phyloP scores from a whole-genome alignment of 2,113 vertebrate genomes.

The Alethe diademata region DNA sequence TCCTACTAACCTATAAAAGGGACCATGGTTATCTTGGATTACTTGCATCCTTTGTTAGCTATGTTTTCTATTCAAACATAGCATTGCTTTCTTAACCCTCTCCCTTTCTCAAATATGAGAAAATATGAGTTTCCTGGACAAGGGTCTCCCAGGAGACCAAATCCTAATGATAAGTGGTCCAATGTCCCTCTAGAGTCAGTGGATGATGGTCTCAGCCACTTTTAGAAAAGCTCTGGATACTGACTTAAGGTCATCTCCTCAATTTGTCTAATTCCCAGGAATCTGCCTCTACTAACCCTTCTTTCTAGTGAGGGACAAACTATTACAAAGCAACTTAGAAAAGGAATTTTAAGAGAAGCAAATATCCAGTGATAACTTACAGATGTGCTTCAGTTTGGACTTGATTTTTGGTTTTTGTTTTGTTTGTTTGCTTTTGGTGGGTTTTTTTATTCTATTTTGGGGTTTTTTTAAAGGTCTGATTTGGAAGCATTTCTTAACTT shows the following conservation, averaged over 20 bases:
- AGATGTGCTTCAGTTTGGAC: background rate
- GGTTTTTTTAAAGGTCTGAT: background rate
- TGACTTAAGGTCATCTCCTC: background rate
- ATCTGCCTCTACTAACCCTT: background rate
- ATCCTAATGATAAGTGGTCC: background rate
- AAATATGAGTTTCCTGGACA: background rate
- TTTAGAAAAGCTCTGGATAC: background rate
- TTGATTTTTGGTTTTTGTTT: background rate
- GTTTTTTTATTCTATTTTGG: background rate
- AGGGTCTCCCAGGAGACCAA: background rate
- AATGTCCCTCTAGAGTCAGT: background rate
- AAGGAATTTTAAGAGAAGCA: background rate
- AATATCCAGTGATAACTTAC: background rate
- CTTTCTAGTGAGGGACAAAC: background rate
- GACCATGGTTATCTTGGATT: background rate
- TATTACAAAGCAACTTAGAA: background rate
- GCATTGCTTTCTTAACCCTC: background rate
- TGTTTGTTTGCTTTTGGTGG: background rate
- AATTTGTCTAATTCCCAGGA: background rate
- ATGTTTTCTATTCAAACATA: background rate
- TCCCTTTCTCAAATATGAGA: background rate
- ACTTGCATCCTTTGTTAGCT: background rate
- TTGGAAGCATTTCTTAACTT: background rate
- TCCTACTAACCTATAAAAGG: background rate
- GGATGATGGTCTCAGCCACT: background rate